Percentiles rank a stretch among this genome's conserved stretches.
Evolutionary conservation across 2,113 vertebrate genomes (phyloP).

Genomic region (Amphilophus citrinellus): DNA sequence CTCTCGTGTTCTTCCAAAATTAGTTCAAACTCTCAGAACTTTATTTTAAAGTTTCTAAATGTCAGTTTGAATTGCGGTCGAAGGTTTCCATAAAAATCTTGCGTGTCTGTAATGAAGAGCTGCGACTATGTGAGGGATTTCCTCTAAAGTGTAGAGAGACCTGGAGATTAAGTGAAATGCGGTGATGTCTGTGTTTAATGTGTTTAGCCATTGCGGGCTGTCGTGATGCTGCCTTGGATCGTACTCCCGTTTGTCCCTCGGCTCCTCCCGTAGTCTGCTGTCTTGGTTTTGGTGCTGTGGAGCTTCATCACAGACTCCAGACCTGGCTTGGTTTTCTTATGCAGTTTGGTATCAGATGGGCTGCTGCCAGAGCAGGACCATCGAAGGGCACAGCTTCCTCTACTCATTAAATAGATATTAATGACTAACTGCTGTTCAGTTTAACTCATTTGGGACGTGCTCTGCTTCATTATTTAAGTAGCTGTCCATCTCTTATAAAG

Average conservation of each 20-base stretch:
- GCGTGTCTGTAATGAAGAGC: not conserved
- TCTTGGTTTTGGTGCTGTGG: not conserved
- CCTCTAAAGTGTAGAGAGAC: not conserved
- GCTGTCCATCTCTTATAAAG: too few relatives aligned
- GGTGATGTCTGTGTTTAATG: not conserved
- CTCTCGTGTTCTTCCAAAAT: not conserved
- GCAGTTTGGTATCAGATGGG: not conserved
- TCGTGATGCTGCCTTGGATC: not conserved
- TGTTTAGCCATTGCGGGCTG: not conserved
- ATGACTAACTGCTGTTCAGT: too few relatives aligned
- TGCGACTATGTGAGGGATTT: not conserved
- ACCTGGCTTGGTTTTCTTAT: not conserved
- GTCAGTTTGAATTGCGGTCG: not conserved
- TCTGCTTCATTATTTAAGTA: not conserved
- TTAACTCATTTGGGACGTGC: too few relatives aligned
- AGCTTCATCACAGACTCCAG: not conserved
- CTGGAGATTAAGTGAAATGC: not conserved
- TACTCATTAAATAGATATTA: too few relatives aligned
- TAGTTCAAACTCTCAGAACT: not conserved
- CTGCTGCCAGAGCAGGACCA: too few relatives aligned
- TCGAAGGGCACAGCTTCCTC: too few relatives aligned
- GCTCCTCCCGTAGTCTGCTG: not conserved
- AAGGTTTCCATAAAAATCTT: not conserved
- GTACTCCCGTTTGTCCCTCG: not conserved
- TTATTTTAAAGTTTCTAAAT: not conserved